phyloP scores from a whole-genome alignment of 2,888 invertebrate genomes.

The Patella pellucida region DNA sequence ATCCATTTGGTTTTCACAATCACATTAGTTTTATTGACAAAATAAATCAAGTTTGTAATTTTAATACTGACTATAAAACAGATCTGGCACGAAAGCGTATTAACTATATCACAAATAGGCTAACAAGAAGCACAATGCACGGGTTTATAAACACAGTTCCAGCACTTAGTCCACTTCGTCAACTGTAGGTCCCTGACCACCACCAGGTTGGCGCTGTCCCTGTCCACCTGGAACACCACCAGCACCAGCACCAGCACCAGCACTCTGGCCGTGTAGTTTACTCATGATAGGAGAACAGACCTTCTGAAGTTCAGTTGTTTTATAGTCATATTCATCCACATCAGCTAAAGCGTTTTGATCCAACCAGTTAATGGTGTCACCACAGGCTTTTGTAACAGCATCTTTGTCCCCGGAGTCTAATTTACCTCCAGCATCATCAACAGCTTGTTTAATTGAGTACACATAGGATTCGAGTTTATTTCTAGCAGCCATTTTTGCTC shows the following conservation, averaged over 20 bases:
- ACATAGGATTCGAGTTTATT: slow-evolving; percentile 55
- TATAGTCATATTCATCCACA: slow-evolving; percentile 81
- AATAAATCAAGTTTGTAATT: no score
- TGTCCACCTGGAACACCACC: background rate
- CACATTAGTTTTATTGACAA: no score
- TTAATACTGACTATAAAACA: no score
- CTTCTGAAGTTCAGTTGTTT: slow-evolving; percentile 81
- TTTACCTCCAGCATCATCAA: slow-evolving; percentile 73
- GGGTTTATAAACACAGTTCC: background rate
- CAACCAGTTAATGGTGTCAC: slow-evolving; percentile 83
- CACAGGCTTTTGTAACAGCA: slow-evolving; percentile 73
- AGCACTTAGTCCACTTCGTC: slow-evolving; percentile 75
- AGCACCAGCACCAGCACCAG: background rate
- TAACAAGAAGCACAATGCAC: no score
- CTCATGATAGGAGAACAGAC: slow-evolving; percentile 85
- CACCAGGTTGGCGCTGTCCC: background rate
- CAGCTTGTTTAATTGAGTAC: slow-evolving; percentile 73
- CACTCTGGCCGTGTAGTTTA: slow-evolving; percentile 48
- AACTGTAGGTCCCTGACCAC: slow-evolving; percentile 72
- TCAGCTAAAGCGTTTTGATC: slow-evolving; percentile 84
- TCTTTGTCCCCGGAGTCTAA: slow-evolving; percentile 80
- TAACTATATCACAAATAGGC: no score
- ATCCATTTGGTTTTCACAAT: no score
- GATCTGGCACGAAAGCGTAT: no score
- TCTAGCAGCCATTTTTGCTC: slow-evolving; percentile 53